Conservation (phyloP, 2,888 invertebrate species). For the Pollenia labialis region DNA sequence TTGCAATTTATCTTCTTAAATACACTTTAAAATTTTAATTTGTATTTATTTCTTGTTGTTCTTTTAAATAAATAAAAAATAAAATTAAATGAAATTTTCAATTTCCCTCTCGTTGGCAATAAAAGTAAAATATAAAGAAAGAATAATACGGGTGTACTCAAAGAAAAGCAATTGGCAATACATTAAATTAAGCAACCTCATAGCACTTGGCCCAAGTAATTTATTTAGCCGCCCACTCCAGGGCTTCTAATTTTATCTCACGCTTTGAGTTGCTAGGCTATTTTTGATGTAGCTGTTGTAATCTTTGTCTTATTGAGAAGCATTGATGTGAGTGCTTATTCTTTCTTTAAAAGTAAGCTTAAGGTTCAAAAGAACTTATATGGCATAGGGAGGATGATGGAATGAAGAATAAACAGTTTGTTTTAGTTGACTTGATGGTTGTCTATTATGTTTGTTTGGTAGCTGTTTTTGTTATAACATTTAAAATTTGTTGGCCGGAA, state of each 20-base stretch:
- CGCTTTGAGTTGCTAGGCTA: not conserved
- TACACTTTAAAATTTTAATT: slow-evolving; percentile 10
- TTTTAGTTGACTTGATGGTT: not conserved
- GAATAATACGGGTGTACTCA: not conserved
- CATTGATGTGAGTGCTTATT: slow-evolving; percentile 40
- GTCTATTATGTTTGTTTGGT: not conserved
- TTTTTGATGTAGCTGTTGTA: not conserved
- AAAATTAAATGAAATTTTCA: slow-evolving; percentile 29
- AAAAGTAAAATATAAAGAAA: slow-evolving; percentile 13
- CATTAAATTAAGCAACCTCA: not conserved
- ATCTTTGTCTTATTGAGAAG: slow-evolving; percentile 12
- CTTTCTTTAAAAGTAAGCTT: not conserved
- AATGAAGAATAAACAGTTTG: not conserved
- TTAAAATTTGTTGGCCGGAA: slow-evolving; percentile 39
- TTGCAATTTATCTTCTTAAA: slow-evolving; percentile 5
- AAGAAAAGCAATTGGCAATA: slow-evolving; percentile 12
- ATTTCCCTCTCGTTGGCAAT: slow-evolving; percentile 31
- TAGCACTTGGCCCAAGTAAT: slow-evolving; percentile 4
- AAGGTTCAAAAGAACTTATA: slow-evolving; percentile 13
- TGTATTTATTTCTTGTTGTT: slow-evolving; percentile 1
- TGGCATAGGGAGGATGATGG: not conserved
- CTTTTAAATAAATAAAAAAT: slow-evolving; percentile 23
- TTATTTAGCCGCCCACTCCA: not conserved
- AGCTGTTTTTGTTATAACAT: not conserved
- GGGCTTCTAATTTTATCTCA: not conserved